Conservation (phyloP, 2,113 vertebrate species). For the Guaruba guarouba region DNA sequence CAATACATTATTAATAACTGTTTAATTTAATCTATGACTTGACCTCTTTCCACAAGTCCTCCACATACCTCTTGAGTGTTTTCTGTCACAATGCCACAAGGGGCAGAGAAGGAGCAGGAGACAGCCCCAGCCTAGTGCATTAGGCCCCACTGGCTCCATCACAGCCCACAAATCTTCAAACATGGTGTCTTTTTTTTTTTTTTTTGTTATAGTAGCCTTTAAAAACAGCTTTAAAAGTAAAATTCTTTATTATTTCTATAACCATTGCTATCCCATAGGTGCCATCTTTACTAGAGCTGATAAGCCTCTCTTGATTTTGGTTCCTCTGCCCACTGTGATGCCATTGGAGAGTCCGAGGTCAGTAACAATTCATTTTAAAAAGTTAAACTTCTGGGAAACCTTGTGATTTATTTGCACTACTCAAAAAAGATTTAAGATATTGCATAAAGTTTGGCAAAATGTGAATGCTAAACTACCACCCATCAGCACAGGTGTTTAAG, state of each 20-base stretch:
- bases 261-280: neutral
- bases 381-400: neutral
- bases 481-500: neutral
- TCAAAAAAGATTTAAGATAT: neutral
- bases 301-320: neutral
- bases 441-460: neutral
- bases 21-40: neutral
- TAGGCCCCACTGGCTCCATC: neutral
- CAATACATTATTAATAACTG: neutral
- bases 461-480: neutral
- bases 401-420: neutral
- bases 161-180: neutral
- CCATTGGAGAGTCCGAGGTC: neutral
- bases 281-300: neutral
- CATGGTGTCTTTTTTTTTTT: too few relatives aligned
- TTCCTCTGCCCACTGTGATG: neutral
- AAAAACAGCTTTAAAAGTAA: neutral
- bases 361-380: neutral
- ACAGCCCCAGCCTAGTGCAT: neutral
- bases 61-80: rapidly evolving
- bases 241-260: neutral
- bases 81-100: rapidly evolving
- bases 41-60: neutral
- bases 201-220: neutral
- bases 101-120: neutral